Percentiles rank a stretch among this genome's conserved stretches.
phyloP scores from a whole-genome alignment of 2,797 vertebrate genomes.

The Echiichthys vipera region DNA sequence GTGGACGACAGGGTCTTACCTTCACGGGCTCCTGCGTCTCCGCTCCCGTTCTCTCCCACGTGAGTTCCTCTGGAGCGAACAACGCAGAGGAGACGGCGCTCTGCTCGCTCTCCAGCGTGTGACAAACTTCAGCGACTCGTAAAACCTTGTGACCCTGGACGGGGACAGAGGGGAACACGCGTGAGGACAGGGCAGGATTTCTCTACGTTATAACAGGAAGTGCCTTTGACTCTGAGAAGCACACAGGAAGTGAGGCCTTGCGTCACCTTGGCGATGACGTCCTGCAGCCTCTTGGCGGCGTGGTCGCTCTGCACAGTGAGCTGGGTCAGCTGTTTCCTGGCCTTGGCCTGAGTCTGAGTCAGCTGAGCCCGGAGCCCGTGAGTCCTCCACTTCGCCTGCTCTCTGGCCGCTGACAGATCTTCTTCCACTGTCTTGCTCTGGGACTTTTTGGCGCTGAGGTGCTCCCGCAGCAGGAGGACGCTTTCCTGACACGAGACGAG shows the following conservation, averaged over 20 bases:
- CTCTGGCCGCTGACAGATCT: background rate
- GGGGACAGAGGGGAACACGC: background rate
- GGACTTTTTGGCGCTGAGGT: accelerated
- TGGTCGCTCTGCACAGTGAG: conserved; percentile 24
- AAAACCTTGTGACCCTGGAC: conserved; percentile 61
- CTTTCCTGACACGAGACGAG: conserved; percentile 10
- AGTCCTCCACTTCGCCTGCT: background rate
- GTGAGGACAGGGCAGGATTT: too few species aligned
- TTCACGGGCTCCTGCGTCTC: background rate
- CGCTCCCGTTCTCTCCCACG: too few species aligned
- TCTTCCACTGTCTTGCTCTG: background rate
- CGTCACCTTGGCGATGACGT: conserved; percentile 40
- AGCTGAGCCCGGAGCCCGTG: background rate
- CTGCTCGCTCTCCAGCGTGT: conserved; percentile 28
- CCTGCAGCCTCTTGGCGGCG: conserved; percentile 31
- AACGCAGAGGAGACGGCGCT: accelerated
- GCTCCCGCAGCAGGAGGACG: accelerated
- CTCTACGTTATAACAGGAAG: too few species aligned
- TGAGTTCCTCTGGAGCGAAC: background rate
- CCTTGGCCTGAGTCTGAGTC: accelerated
- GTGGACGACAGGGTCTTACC: too few species aligned
- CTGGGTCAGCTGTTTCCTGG: conserved; percentile 18
- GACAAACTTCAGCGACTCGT: conserved; percentile 13
- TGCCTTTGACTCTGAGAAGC: too few species aligned
- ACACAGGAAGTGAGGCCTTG: too few species aligned